Evolutionary conservation across 2,888 invertebrate species (phyloP).

Genomic region (Troglohyphantes excavatus): DNA sequence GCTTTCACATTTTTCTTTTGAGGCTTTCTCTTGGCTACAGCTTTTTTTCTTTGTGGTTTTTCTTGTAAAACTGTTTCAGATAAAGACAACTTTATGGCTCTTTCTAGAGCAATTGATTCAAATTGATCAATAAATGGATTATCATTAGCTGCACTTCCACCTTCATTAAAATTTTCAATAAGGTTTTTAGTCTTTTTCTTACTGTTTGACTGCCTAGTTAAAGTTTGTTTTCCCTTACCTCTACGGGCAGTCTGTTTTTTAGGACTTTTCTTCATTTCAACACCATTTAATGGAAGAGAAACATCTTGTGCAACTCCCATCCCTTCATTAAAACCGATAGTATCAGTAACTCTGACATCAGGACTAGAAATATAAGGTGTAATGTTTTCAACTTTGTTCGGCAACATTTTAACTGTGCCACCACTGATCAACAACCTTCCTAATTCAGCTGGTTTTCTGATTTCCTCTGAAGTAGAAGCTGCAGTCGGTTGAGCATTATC

Average conservation of each 20-base stretch:
- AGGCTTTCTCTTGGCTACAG: background rate
- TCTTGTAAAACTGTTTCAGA: background rate
- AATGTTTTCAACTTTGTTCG: too few relatives aligned
- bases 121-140: background rate
- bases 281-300: background rate
- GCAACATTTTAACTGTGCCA: background rate
- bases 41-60: background rate
- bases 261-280: background rate
- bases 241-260: slow-evolving; percentile 35
- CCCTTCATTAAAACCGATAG: background rate
- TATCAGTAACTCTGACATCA: background rate
- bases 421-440: slow-evolving; percentile 29
- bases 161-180: background rate
- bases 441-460: background rate
- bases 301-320: background rate
- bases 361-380: background rate
- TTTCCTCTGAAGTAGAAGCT: background rate
- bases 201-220: background rate
- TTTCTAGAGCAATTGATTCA: background rate
- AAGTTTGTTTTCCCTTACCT: background rate
- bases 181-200: background rate
- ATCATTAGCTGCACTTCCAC: background rate
- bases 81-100: background rate
- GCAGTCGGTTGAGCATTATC: background rate
- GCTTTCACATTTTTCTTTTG: background rate